These are phyloP conservation scores for Acheta domesticus DNA, from an alignment of 2,888 invertebrate species.

Conservation along the genomic window DNA sequence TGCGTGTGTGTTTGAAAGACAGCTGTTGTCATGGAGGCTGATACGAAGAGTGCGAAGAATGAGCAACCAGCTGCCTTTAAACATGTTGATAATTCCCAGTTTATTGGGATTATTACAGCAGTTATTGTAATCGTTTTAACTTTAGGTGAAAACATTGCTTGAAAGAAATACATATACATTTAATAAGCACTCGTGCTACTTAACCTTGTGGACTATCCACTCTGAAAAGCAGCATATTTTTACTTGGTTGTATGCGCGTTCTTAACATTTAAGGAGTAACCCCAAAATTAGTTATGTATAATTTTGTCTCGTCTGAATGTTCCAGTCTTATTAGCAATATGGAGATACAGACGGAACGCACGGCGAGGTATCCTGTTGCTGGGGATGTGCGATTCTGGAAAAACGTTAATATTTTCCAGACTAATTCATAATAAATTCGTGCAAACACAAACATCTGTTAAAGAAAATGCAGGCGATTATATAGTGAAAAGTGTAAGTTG, in stretches of 20 bases:
- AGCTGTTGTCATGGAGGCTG: no score
- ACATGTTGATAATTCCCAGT: conserved; percentile 39
- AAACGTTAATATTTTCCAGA: conserved; percentile 81
- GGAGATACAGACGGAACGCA: conserved; percentile 56
- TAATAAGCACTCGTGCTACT: background rate
- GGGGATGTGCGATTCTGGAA: conserved; percentile 86
- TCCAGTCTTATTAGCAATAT: conserved; percentile 61
- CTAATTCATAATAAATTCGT: conserved; percentile 68
- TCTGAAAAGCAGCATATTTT: no score
- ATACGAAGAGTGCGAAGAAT: background rate
- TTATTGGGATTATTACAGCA: conserved; percentile 45
- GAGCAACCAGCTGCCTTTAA: background rate
- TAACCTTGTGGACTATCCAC: background rate
- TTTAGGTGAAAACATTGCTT: conserved; percentile 43
- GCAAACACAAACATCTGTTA: conserved; percentile 83
- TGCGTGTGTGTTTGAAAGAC: no score
- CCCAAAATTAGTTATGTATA: background rate
- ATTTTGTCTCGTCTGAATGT: conserved; percentile 38
- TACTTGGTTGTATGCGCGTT: background rate
- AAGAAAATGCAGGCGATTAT: conserved; percentile 75
- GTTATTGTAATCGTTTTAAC: conserved; percentile 45
- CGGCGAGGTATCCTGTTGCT: conserved; percentile 70
- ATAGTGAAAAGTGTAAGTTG: conserved; percentile 42
- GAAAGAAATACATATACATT: no score
- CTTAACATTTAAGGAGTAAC: background rate